Base-by-base conservation (phyloP, 1,140 invertebrate genomes). In the Drosophila parabipectinata region DNA sequence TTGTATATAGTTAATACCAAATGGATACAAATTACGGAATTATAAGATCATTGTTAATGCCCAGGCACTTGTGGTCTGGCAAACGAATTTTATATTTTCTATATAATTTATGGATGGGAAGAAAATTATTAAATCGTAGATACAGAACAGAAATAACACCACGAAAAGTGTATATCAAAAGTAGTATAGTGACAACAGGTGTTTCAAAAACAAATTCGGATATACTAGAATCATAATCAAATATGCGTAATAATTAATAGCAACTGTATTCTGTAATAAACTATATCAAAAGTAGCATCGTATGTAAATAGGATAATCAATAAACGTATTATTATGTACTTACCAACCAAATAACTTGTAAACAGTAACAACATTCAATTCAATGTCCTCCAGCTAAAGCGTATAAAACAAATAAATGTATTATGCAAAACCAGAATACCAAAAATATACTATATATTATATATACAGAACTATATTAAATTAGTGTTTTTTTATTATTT, bases 361-460 rank as follows among this genome's bases (percentile, higher is more conserved):
- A 85, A 81, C 63, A 69, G 72, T 81, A 87, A 87, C 82, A 88
- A 81, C 76, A 87, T 79, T 88, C 76, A 88, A 88, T 88, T 88
- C 83, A 88, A 66, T 88, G 83, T 88, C 83, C 83, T 88, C 83
- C 83, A 88, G 76, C 72, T 83, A 88, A 88, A 83, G 62, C 63
- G 53, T 75, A 67, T 78, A 87, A 87, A 81, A 60, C 75, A 71
- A 68, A 60, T 55, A 79, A 87, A 72, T 87, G 75, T 88, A 87
- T 76, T 76, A 66, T 82, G 80, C 67, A 73, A 84, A 84, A 84
- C 34, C 60, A 55, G 62, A 69, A 69, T 69, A 69, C 61, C 45
- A 73, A 61, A 73, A 61, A 77, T 64, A 75, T 50, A 59, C 71
- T 26, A 63, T 39, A 61, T 50, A 59, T 74, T 26, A 63, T 39